A percentile compares a stretch with the other conserved stretches of the same genome.
phyloP scores from a whole-genome alignment of 2,888 invertebrate genomes.

The Euplagia quadripunctaria region DNA sequence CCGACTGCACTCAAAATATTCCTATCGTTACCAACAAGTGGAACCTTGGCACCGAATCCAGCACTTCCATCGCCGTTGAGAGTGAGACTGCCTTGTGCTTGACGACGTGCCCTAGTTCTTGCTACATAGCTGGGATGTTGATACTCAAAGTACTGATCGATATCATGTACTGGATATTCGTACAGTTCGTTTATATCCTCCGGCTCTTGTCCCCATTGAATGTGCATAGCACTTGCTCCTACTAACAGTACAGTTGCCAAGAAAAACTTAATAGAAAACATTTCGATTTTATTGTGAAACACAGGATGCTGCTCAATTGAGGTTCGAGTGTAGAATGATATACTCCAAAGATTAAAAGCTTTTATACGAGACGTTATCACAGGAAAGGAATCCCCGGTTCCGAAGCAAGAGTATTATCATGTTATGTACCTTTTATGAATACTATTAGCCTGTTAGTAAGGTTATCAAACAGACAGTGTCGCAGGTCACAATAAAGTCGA shows the following conservation, averaged over 20 bases:
- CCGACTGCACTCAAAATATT: conserved; percentile 33
- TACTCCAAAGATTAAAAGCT: background rate
- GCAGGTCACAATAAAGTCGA: background rate
- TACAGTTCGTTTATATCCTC: conserved; percentile 18
- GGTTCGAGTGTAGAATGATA: background rate
- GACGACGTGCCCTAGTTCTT: conserved; percentile 25
- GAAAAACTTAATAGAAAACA: conserved; percentile 21
- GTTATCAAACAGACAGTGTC: background rate
- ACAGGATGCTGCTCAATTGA: background rate
- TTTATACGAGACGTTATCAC: background rate
- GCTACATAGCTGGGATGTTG: conserved; percentile 9
- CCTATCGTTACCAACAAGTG: conserved; percentile 22
- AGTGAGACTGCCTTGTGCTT: conserved; percentile 27
- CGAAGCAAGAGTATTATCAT: background rate
- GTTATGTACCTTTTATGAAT: background rate
- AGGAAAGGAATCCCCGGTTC: conserved; percentile 2
- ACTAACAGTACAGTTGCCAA: conserved; percentile 24
- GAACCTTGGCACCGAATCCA: conserved; percentile 23
- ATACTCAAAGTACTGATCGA: conserved; percentile 4
- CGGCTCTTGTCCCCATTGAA: conserved; percentile 19
- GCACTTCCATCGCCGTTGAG: conserved; percentile 33
- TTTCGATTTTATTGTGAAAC: background rate
- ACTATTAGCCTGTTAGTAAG: background rate
- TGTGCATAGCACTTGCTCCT: conserved; percentile 29
- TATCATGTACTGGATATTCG: background rate